Evolutionary conservation across 1,140 invertebrate species (phyloP).

Genomic region (Heliconius eleuchia): DNA sequence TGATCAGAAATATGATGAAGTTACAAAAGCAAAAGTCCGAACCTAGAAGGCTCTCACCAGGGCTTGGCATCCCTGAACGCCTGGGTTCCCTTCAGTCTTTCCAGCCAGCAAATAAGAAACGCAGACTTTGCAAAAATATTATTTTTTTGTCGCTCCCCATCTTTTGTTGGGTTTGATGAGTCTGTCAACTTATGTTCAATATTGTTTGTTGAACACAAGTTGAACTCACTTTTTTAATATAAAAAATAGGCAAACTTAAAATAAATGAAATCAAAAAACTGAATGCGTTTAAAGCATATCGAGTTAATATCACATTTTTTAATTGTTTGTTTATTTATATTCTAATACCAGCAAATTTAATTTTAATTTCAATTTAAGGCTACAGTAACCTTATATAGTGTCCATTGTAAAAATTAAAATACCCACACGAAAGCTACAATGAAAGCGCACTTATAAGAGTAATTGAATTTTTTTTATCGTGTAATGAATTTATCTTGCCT

Average conservation of each 20-base stretch:
- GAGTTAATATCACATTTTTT: constrained; percentile 20
- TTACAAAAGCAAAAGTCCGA: constrained; percentile 78
- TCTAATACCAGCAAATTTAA: constrained; percentile 14
- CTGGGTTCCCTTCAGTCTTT: constrained; percentile 81
- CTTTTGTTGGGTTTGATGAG: constrained; percentile 40
- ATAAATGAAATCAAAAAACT: constrained; percentile 34
- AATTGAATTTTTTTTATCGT: constrained; percentile 14
- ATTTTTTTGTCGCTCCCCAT: constrained; percentile 64
- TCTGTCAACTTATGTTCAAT: constrained; percentile 39
- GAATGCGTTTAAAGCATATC: constrained; percentile 42
- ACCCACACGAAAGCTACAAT: constrained; percentile 73
- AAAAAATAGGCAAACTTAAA: constrained; percentile 39
- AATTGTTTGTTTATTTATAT: constrained; percentile 9
- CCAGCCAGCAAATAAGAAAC: constrained; percentile 80
- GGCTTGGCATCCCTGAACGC: constrained; percentile 81
- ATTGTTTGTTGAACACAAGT: constrained; percentile 40
- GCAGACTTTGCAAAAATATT: constrained; percentile 80
- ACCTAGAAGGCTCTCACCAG: constrained; percentile 82
- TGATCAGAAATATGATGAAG: constrained; percentile 64
- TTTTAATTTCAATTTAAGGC: neutral
- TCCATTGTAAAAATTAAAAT: constrained; percentile 38
- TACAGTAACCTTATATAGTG: neutral
- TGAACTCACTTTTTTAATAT: constrained; percentile 27
- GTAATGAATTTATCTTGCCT: constrained; percentile 2
- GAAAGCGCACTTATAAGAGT: constrained; percentile 58